These are phyloP conservation scores for Drosophila dunni DNA, from an alignment of 1,140 invertebrate species.

Conservation along the genomic window DNA sequence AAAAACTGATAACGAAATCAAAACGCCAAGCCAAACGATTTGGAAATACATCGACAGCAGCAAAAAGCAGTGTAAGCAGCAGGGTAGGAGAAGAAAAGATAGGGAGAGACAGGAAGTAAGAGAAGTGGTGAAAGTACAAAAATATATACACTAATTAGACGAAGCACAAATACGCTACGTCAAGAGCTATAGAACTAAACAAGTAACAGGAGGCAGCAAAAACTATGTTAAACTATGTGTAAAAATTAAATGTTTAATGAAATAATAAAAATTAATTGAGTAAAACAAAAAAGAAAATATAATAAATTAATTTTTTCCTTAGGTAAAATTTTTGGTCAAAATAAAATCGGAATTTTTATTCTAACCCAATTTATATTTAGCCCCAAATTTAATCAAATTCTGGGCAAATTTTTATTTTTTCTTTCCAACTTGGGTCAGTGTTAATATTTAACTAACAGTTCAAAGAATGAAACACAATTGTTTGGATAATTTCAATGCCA, in stretches of 20 bases:
- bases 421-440: neutral
- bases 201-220: too few relatives aligned
- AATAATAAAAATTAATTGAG: too few relatives aligned
- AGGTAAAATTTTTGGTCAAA: too few relatives aligned
- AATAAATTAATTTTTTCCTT: too few relatives aligned
- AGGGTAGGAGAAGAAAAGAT: neutral
- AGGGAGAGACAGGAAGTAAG: neutral
- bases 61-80: neutral
- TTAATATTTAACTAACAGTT: neutral
- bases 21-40: slow-evolving; percentile 80
- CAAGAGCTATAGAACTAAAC: neutral
- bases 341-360: neutral
- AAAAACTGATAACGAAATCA: slow-evolving; percentile 83
- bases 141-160: neutral
- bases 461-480: neutral
- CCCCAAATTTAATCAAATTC: too few relatives aligned
- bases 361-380: too few relatives aligned
- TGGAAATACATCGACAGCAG: slow-evolving; percentile 74
- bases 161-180: slow-evolving; percentile 9
- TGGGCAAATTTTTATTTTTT: too few relatives aligned
- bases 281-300: too few relatives aligned
- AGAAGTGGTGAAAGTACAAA: neutral
- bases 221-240: too few relatives aligned
- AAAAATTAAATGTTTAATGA: too few relatives aligned
- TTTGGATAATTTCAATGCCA: neutral